A percentile compares a stretch with the other conserved stretches of the same genome.
These are phyloP conservation scores for Molanna angustata DNA, from an alignment of 2,888 invertebrate genomes.

Conservation along the genomic window DNA sequence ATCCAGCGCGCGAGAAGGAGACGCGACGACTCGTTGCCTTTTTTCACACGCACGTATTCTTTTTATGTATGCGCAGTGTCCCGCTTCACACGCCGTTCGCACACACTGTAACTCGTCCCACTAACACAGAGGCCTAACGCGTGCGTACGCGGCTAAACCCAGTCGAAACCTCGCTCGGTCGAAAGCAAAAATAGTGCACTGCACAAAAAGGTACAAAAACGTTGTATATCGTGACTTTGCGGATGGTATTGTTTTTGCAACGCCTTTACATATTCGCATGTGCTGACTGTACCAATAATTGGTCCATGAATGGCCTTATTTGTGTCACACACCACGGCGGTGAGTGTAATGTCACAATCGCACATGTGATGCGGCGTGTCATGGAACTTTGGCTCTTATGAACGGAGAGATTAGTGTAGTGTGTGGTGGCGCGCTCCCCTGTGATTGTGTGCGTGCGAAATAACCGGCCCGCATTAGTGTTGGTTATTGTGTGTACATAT, in stretches of 20 bases:
- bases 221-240: no score
- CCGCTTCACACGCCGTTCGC: slow-evolving; percentile 18
- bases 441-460: slow-evolving; percentile 15
- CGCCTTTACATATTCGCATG: not conserved
- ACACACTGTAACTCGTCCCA: slow-evolving; percentile 6
- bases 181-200: not conserved
- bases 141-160: slow-evolving; percentile 9
- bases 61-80: slow-evolving; percentile 10
- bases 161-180: not conserved
- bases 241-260: no score
- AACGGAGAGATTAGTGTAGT: slow-evolving; percentile 3
- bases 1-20: no score
- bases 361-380: slow-evolving; percentile 11
- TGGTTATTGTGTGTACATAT: no score
- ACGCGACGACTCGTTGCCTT: not conserved
- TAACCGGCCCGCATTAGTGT: no score
- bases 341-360: slow-evolving; percentile 10
- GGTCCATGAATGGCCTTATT: not conserved
- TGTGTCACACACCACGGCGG: slow-evolving; percentile 9
- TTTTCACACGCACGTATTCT: not conserved
- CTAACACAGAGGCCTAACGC: slow-evolving; percentile 7
- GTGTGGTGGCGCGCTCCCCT: no score
- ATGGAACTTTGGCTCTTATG: slow-evolving; percentile 14
- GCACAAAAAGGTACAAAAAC: not conserved
- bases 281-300: not conserved